A percentile compares a stretch with the other conserved stretches of the same genome.
These are phyloP conservation scores for Muscicapa comitata DNA, from an alignment of 2,797 vertebrate species.

Conservation along the genomic window DNA sequence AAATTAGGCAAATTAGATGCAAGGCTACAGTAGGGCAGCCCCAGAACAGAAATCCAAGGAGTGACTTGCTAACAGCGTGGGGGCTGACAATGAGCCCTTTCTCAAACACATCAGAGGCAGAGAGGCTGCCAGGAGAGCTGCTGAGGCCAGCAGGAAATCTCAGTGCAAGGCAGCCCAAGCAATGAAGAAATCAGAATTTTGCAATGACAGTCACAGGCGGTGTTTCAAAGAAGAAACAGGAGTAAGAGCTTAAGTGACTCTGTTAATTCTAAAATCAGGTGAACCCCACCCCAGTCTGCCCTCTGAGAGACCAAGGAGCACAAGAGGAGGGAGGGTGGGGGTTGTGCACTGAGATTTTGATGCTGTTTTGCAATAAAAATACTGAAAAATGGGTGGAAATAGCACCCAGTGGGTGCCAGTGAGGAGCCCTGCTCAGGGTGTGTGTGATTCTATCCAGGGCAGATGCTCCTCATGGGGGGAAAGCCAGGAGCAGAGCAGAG, in stretches of 20 bases:
- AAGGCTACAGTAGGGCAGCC: neutral
- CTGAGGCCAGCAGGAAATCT: neutral
- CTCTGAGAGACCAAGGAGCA: neutral
- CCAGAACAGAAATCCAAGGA: neutral
- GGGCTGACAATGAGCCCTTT: neutral
- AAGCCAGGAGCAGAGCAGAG: neutral
- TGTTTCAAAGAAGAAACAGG: neutral
- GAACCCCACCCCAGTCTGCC: neutral
- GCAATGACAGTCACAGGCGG: neutral
- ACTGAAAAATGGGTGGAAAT: neutral
- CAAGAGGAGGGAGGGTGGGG: rapidly evolving
- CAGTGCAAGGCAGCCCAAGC: neutral
- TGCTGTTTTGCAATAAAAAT: neutral
- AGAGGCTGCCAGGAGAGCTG: neutral
- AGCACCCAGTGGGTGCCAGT: rapidly evolving
- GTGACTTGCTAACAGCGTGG: neutral
- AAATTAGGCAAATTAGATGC: conserved; percentile 42
- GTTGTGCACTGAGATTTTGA: neutral
- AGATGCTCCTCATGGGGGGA: neutral
- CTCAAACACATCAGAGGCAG: neutral
- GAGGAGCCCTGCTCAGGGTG: neutral
- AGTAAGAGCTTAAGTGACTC: neutral
- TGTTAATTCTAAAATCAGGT: neutral
- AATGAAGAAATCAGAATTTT: neutral
- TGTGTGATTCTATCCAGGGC: neutral